Percentiles rank a stretch among this genome's conserved stretches.
These are phyloP conservation scores for Clinocottus analis DNA, from an alignment of 2,113 vertebrate species.

Conservation along the genomic window DNA sequence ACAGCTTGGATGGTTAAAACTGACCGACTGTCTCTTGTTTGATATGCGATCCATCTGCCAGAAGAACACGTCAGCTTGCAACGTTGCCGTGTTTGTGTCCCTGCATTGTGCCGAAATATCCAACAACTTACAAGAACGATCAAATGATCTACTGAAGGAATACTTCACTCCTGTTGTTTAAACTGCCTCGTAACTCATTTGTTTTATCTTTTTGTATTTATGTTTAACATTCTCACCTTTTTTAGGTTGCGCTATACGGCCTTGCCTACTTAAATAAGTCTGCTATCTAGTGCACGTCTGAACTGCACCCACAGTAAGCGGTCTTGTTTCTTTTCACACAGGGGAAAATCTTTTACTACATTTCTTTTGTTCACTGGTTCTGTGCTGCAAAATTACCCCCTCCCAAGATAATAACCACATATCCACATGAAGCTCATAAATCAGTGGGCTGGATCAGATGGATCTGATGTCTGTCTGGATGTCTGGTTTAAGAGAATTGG, in stretches of 20 bases:
- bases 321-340: neutral
- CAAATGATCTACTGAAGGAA: neutral
- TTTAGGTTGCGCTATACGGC: neutral
- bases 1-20: neutral
- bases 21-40: neutral
- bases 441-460: constrained; percentile 34
- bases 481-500: constrained; percentile 15
- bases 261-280: neutral
- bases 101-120: neutral
- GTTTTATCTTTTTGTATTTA: neutral
- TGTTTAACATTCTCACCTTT: neutral
- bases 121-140: neutral
- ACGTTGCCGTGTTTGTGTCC: neutral
- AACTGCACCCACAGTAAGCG: neutral
- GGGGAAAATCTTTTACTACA: neutral
- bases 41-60: constrained; percentile 16
- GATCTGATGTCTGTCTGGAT: constrained; percentile 37
- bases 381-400: constrained; percentile 7
- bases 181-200: neutral
- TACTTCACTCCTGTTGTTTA: neutral
- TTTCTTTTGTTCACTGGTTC: neutral
- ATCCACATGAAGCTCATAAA: constrained; percentile 40
- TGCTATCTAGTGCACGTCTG: neutral
- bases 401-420: constrained; percentile 26
- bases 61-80: constrained; percentile 6